Evolutionary conservation across 2,888 invertebrate species (phyloP).

Genomic region (Drosophila melanosoma): DNA sequence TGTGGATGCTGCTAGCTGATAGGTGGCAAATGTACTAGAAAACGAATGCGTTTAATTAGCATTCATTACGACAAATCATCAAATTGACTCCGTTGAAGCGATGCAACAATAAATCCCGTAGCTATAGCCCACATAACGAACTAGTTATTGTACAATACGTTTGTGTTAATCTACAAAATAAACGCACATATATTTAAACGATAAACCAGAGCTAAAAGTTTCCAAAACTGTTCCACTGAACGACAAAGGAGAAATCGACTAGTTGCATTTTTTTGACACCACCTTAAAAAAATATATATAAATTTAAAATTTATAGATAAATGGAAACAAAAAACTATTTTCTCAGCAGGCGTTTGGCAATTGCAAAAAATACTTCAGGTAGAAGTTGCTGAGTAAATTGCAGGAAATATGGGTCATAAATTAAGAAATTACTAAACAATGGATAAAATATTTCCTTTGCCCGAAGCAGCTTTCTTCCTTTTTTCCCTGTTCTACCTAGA

Average conservation of each 20-base stretch:
- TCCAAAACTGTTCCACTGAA: slow-evolving; percentile 67
- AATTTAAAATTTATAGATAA: not conserved
- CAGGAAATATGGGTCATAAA: slow-evolving; percentile 78
- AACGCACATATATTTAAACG: slow-evolving; percentile 75
- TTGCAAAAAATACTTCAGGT: slow-evolving; percentile 52
- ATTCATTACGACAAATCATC: slow-evolving; percentile 82
- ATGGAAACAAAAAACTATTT: not conserved
- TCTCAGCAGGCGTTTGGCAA: slow-evolving; percentile 7
- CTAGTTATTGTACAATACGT: slow-evolving; percentile 61
- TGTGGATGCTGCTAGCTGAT: slow-evolving; percentile 28
- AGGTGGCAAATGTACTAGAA: slow-evolving; percentile 74
- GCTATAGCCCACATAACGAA: slow-evolving; percentile 41
- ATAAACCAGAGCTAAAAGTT: slow-evolving; percentile 55
- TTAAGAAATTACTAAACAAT: slow-evolving; percentile 61
- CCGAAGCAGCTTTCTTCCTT: slow-evolving; percentile 29
- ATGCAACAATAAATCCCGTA: slow-evolving; percentile 66
- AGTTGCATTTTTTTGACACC: slow-evolving; percentile 19
- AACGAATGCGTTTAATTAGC: slow-evolving; percentile 81
- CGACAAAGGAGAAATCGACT: slow-evolving; percentile 49
- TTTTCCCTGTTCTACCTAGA: slow-evolving; percentile 26
- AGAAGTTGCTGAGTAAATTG: slow-evolving; percentile 38
- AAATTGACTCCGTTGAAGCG: slow-evolving; percentile 64
- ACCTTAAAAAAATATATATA: not conserved
- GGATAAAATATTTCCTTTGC: slow-evolving; percentile 14
- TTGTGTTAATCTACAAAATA: slow-evolving; percentile 76